phyloP scores from a whole-genome alignment of 1,140 invertebrate genomes.

The Pachypeltis micranthus region DNA sequence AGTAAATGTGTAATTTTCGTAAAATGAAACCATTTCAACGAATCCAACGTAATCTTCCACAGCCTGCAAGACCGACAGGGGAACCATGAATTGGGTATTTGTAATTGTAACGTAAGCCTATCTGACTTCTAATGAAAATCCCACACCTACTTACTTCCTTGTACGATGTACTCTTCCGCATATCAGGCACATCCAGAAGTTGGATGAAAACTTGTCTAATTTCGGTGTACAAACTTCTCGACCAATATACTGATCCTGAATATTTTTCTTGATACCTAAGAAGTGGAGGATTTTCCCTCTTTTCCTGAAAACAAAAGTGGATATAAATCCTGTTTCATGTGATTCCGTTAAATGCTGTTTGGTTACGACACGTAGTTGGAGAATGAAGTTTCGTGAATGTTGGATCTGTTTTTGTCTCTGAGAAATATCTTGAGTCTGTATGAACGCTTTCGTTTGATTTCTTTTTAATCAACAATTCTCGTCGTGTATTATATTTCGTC shows the following conservation, averaged over 20 bases:
- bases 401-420: too few relatives aligned
- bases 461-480: too few relatives aligned
- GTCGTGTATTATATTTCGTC: too few relatives aligned
- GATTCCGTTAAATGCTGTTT: too few relatives aligned
- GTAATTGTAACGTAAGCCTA: too few relatives aligned
- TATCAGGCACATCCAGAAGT: neutral
- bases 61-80: conserved; percentile 38
- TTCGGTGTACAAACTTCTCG: neutral
- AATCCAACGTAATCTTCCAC: conserved; percentile 62
- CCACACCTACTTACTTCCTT: neutral
- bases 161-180: neutral
- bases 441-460: too few relatives aligned
- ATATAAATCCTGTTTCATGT: too few relatives aligned
- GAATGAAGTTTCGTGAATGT: too few relatives aligned
- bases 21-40: conserved; percentile 59
- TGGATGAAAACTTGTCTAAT: neutral
- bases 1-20: conserved; percentile 55
- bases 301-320: conserved; percentile 46
- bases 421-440: too few relatives aligned
- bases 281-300: conserved; percentile 57
- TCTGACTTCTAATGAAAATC: too few relatives aligned
- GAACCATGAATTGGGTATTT: neutral
- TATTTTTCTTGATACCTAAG: conserved; percentile 46
- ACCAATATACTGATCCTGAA: neutral
- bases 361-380: too few relatives aligned